Conservation (phyloP, 2,888 invertebrate genomes). For the Lithophane ornitopus region DNA sequence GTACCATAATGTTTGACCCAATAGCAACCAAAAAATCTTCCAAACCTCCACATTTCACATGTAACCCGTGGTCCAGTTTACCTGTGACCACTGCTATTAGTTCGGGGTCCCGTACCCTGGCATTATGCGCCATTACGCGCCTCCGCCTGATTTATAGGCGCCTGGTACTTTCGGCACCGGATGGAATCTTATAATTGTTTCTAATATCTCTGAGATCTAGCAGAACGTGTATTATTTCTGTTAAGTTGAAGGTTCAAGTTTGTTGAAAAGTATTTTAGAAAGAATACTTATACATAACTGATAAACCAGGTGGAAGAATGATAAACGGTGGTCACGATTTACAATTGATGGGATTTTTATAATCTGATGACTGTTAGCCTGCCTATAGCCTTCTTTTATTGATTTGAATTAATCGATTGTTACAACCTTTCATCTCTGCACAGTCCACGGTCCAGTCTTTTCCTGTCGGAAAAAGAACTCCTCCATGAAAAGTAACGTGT, state of each 20-base stretch:
- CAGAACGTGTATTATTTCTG: constrained; percentile 17
- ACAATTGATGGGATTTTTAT: neutral
- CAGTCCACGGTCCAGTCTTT: neutral
- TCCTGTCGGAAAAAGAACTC: no score
- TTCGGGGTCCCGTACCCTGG: constrained; percentile 70
- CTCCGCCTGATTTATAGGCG: constrained; percentile 76
- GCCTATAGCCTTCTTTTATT: neutral
- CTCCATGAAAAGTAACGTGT: neutral
- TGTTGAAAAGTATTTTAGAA: neutral
- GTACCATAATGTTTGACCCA: neutral
- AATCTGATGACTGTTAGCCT: neutral
- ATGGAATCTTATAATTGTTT: constrained; percentile 63
- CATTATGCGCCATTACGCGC: constrained; percentile 78
- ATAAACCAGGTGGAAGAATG: neutral
- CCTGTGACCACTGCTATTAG: constrained; percentile 57
- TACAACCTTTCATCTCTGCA: neutral
- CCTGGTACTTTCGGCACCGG: constrained; percentile 68
- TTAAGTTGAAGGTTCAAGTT: constrained; percentile 19
- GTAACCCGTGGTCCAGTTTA: constrained; percentile 61
- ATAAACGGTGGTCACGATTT: neutral
- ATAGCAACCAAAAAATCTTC: neutral
- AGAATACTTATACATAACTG: neutral
- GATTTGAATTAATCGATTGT: neutral
- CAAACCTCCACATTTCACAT: neutral
- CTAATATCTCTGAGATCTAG: constrained; percentile 44